Evolutionary conservation across 1,140 invertebrate genomes (phyloP).

Genomic region (Ceratitis capitata): DNA sequence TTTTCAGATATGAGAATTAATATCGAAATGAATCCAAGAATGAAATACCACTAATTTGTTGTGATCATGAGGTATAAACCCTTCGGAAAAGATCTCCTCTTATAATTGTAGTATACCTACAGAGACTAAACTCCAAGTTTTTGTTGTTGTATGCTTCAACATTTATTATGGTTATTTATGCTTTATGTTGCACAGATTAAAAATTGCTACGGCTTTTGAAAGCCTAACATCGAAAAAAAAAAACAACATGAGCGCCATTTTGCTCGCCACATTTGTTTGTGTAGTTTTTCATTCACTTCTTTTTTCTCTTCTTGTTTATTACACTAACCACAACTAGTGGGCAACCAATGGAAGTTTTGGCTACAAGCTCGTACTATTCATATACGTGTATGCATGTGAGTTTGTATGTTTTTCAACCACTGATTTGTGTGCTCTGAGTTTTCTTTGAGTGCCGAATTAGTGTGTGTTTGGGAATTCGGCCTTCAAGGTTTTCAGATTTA

Average conservation of each 20-base stretch:
- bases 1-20: too few relatives aligned
- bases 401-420: not conserved
- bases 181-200: not conserved
- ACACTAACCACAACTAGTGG: not conserved
- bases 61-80: too few relatives aligned
- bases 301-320: not conserved
- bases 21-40: too few relatives aligned
- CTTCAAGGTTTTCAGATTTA: not conserved
- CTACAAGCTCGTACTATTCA: not conserved
- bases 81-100: too few relatives aligned
- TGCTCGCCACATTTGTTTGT: not conserved
- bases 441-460: not conserved
- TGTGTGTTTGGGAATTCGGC: conserved; percentile 3
- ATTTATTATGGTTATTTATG: not conserved
- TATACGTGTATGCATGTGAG: not conserved
- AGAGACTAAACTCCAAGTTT: too few relatives aligned
- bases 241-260: not conserved
- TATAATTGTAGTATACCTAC: too few relatives aligned
- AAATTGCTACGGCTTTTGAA: not conserved
- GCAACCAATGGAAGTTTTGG: not conserved
- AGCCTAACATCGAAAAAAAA: not conserved
- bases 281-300: not conserved
- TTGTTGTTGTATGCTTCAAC: not conserved
- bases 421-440: too few relatives aligned
- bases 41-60: too few relatives aligned